Base-by-base conservation (phyloP, 2,113 vertebrate species). In the Corapipo altera region DNA sequence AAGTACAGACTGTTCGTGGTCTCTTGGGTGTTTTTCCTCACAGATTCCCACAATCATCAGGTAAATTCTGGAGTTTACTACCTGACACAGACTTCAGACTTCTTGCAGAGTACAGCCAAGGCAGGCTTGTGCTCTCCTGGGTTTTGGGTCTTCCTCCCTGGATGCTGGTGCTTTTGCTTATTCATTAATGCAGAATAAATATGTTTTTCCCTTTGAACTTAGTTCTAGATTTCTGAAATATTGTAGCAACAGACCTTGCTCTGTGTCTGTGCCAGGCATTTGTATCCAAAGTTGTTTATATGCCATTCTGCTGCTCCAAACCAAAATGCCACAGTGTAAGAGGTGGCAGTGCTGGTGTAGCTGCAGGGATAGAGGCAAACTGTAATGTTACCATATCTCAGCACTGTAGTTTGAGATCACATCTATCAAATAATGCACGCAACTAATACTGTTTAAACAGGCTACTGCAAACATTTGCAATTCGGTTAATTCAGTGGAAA, bases 401-500 rank as follows among this genome's bases (percentile, higher is more conserved):
- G 87, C 70, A 12, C 75, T 52, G 14, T 13, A 22, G 61, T 35
- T 92, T 2, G 5, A 24, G 58, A 15, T 24, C 84, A 18, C 73
- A 28, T 72, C 88, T 82, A 37, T 30, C 77, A 86, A 4, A 69
- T 44, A 32, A 18, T n/a, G 65, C 52, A 27, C 76, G 64, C 28
- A 12, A 5, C 83, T 89, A 48, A 35, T 54, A 12, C 52, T 43
- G 41, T 78, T 84, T 41, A 58, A 91, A 66, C 3, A 35, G 85
- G 48, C 90, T 61, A 20, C 37, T 89, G 73, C 76, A 91, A 89
- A 89, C 81, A 43, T 75, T 80, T 86, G 58, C 83, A 69, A 1
- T 59, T 64, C 72, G 37, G 27, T 91, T 80, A 91, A 91, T 81
- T 91, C 49, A 76, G 65, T 65, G 80, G 80, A 72, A 91, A n/a